Evolutionary conservation across 2,888 invertebrate species (phyloP).

Genomic region (Parelbella ahira): DNA sequence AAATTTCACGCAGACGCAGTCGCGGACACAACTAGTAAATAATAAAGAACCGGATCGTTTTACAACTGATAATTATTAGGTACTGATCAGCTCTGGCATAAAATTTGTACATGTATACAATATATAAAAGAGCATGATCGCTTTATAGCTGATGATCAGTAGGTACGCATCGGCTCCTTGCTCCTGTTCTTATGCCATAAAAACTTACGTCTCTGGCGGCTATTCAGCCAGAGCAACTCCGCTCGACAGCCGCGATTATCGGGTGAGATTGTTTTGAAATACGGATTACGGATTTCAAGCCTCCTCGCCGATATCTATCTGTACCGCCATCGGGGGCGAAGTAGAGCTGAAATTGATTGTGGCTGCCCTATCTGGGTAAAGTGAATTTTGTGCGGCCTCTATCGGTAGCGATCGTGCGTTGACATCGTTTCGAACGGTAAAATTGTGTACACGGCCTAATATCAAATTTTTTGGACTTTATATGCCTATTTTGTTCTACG

Average conservation of each 20-base stretch:
- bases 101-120: too few species aligned
- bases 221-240: conserved; percentile 6
- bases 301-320: conserved; percentile 11
- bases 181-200: neutral
- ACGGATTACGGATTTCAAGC: conserved; percentile 15
- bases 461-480: too few species aligned
- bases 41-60: too few species aligned
- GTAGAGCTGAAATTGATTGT: conserved; percentile 11
- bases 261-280: conserved; percentile 16
- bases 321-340: conserved; percentile 16
- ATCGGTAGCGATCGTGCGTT: conserved; percentile 4
- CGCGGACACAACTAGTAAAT: too few species aligned
- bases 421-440: conserved; percentile 10
- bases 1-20: too few species aligned
- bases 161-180: too few species aligned
- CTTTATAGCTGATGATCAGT: too few species aligned
- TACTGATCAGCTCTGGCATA: too few species aligned
- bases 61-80: too few species aligned
- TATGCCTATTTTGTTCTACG: too few species aligned
- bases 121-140: too few species aligned
- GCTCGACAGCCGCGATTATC: conserved; percentile 16
- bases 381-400: conserved; percentile 20
- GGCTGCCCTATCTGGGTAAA: conserved; percentile 17
- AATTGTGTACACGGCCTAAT: conserved; percentile 1
- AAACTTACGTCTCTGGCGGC: conserved; percentile 2